Percentiles rank a stretch among this genome's conserved stretches.
phyloP scores from a whole-genome alignment of 2,888 invertebrate genomes.

The Barypeithes pellucidus region DNA sequence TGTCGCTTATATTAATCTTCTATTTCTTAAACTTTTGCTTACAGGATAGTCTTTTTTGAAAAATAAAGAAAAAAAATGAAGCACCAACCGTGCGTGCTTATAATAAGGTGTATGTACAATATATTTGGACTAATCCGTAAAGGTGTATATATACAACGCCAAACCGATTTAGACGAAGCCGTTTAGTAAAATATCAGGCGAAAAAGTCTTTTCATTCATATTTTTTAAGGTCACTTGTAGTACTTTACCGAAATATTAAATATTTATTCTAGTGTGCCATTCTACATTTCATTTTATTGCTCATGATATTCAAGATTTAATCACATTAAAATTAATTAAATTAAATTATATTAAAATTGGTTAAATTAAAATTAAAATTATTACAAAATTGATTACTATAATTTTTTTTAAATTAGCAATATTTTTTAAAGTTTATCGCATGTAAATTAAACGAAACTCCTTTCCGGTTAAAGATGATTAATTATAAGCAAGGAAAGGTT shows the following conservation, averaged over 20 bases:
- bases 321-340: not conserved
- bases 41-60: not conserved
- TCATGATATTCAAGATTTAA: not conserved
- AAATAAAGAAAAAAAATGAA: not conserved
- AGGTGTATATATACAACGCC: conserved; percentile 53
- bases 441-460: no score
- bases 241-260: conserved; percentile 48
- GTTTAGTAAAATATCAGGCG: conserved; percentile 51
- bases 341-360: no score
- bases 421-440: no score
- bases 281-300: conserved; percentile 5
- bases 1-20: no score
- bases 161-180: conserved; percentile 49
- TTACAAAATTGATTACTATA: no score
- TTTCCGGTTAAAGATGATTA: no score
- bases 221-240: conserved; percentile 56
- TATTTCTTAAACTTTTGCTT: not conserved
- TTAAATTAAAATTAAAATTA: no score
- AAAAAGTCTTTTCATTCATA: conserved; percentile 55
- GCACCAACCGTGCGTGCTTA: conserved; percentile 32
- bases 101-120: conserved; percentile 47
- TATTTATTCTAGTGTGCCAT: conserved; percentile 28
- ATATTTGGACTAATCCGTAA: conserved; percentile 39
- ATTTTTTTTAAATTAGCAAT: no score
- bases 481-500: no score